Evolutionary conservation across 2,888 invertebrate genomes (phyloP).

Genomic region (Caradrina clavipalpis): DNA sequence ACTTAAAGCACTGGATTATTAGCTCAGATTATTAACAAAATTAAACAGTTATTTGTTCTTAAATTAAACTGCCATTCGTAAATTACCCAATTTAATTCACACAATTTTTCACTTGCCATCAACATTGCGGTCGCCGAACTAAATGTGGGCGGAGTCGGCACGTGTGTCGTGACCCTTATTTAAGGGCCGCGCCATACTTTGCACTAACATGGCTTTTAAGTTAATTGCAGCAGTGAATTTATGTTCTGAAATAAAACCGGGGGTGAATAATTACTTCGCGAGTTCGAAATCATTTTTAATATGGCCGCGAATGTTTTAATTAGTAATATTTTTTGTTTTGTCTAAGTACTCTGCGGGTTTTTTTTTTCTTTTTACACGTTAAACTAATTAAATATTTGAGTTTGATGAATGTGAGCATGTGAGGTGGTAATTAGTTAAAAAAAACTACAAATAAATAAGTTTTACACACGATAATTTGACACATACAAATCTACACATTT

Average conservation of each 20-base stretch:
- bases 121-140: conserved; percentile 74
- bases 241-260: conserved; percentile 72
- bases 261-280: conserved; percentile 75
- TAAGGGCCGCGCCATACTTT: conserved; percentile 84
- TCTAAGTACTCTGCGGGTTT: conserved; percentile 7
- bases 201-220: conserved; percentile 84
- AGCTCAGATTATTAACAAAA: not conserved
- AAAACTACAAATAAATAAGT: conserved; percentile 23
- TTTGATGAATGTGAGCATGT: conserved; percentile 43
- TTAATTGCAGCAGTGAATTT: conserved; percentile 85
- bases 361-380: conserved; percentile 42
- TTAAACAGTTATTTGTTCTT: conserved; percentile 8
- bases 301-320: conserved; percentile 60
- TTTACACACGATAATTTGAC: conserved; percentile 34
- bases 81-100: conserved; percentile 50
- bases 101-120: conserved; percentile 61
- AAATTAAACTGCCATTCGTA: conserved; percentile 18
- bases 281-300: conserved; percentile 65
- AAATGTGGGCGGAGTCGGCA: conserved; percentile 85
- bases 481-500: conserved; percentile 26
- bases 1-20: too few species aligned
- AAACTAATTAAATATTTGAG: conserved; percentile 47
- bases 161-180: conserved; percentile 84
- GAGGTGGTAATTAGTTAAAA: conserved; percentile 33
- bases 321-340: conserved; percentile 59